phyloP scores from a whole-genome alignment of 2,113 vertebrate species.

The Poecilia latipinna region DNA sequence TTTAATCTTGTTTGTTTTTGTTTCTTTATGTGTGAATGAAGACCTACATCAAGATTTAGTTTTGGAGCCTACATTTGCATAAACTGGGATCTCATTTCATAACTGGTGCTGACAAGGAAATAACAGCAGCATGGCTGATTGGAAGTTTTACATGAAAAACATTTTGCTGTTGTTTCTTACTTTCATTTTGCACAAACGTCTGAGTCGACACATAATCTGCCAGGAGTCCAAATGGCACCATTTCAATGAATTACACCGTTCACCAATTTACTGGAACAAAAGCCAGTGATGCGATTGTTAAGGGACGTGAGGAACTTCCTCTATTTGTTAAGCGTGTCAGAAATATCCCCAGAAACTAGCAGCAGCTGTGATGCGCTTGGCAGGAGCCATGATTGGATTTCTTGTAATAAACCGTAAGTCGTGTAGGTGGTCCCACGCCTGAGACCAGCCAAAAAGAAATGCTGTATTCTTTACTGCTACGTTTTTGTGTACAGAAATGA shows the following conservation, averaged over 20 bases:
- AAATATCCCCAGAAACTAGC: background rate
- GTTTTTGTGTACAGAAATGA: background rate
- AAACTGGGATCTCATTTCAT: background rate
- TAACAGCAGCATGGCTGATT: background rate
- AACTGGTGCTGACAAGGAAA: background rate
- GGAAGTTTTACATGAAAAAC: background rate
- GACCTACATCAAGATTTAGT: background rate
- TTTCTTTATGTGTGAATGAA: constrained; percentile 5
- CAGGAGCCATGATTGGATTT: background rate
- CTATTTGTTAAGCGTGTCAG: background rate
- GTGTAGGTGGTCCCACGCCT: background rate
- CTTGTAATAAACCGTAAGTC: background rate
- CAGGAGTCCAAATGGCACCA: too few species aligned
- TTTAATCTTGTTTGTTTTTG: background rate
- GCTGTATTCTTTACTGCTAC: background rate
- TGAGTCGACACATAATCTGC: too few species aligned
- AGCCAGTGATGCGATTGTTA: background rate
- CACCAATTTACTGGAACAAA: background rate
- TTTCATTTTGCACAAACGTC: background rate
- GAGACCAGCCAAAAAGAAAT: background rate
- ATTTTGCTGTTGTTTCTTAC: background rate
- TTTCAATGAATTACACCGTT: background rate
- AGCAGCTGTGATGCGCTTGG: background rate
- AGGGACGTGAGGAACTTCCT: background rate
- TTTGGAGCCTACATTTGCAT: background rate